Evolutionary conservation across 2,888 invertebrate genomes (phyloP).

Genomic region (Schizotus pectinicornis): DNA sequence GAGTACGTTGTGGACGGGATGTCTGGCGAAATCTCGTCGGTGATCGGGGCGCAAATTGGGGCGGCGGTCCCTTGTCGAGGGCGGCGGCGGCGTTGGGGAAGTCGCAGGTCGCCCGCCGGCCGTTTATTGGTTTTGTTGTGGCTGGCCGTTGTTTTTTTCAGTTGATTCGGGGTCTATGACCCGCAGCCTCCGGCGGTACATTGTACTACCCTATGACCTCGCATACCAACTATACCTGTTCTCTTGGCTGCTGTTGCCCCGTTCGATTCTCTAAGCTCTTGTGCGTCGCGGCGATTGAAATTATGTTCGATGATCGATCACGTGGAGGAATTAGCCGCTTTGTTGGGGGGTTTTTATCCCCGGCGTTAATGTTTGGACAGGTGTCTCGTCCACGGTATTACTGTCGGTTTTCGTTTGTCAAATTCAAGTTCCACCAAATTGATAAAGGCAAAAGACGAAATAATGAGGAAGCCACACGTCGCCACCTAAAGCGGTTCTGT

Average conservation of each 20-base stretch:
- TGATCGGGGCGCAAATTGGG: not conserved
- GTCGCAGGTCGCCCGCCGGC: not conserved
- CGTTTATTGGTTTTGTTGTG: constrained; percentile 30
- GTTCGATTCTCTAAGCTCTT: constrained; percentile 16
- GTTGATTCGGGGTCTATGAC: constrained; percentile 52
- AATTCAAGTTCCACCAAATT: too few species aligned
- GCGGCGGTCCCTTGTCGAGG: not conserved
- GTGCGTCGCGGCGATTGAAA: constrained; percentile 26
- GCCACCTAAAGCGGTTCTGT: too few species aligned
- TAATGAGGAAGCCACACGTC: too few species aligned
- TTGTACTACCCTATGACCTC: constrained; percentile 59
- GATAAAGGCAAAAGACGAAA: too few species aligned
- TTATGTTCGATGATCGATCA: constrained; percentile 42
- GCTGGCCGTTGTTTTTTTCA: constrained; percentile 37
- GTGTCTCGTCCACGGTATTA: not conserved
- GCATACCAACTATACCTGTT: constrained; percentile 57
- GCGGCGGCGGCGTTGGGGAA: not conserved
- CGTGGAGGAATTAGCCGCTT: constrained; percentile 9
- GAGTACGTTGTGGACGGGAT: too few species aligned
- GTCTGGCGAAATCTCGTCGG: not conserved
- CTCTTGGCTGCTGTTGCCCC: constrained; percentile 42
- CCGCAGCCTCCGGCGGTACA: constrained; percentile 53
- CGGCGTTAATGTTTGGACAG: constrained; percentile 15
- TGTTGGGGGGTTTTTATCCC: constrained; percentile 7
- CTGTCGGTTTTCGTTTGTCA: not conserved